Conservation (phyloP, 1,140 invertebrate species). For the Hypothenemus hampei region DNA sequence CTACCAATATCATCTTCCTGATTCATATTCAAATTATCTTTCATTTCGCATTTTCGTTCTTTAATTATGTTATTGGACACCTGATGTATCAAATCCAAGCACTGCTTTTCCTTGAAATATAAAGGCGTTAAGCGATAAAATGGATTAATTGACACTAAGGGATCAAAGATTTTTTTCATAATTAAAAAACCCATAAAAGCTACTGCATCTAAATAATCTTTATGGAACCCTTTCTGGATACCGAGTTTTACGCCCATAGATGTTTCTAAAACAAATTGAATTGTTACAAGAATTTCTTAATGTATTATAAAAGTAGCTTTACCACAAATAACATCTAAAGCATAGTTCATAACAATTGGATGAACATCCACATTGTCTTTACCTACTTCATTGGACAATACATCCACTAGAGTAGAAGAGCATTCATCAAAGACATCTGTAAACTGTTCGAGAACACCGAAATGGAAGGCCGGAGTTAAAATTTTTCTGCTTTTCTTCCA, state of each 20-base stretch:
- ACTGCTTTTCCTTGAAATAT: slow-evolving; percentile 44
- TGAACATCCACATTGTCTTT: slow-evolving; percentile 55
- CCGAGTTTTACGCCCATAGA: slow-evolving; percentile 64
- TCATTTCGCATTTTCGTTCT: slow-evolving; percentile 39
- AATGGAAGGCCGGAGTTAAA: slow-evolving; percentile 79
- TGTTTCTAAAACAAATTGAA: slow-evolving; percentile 48
- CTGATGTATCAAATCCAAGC: slow-evolving; percentile 45
- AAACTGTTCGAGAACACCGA: slow-evolving; percentile 75
- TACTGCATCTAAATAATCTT: slow-evolving; percentile 70
- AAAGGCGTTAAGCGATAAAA: slow-evolving; percentile 31
- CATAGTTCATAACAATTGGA: slow-evolving; percentile 58
- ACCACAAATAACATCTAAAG: slow-evolving; percentile 73
- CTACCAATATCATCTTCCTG: slow-evolving; percentile 34
- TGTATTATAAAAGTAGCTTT: slow-evolving; percentile 31
- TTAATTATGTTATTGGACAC: slow-evolving; percentile 47
- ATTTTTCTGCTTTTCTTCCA: slow-evolving; percentile 62
- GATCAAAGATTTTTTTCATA: slow-evolving; percentile 45
- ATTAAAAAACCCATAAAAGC: slow-evolving; percentile 50
- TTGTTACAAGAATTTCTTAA: not conserved
- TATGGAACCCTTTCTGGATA: slow-evolving; percentile 63
- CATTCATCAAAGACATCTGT: slow-evolving; percentile 67
- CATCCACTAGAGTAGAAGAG: slow-evolving; percentile 53
- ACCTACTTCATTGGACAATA: slow-evolving; percentile 49
- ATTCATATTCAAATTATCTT: slow-evolving; percentile 11
- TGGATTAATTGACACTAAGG: slow-evolving; percentile 28